Evolutionary conservation across 2,113 vertebrate genomes (phyloP), one percentile per base, ranked within the genome.

Genomic region (Montifringilla adamsi): DNA sequence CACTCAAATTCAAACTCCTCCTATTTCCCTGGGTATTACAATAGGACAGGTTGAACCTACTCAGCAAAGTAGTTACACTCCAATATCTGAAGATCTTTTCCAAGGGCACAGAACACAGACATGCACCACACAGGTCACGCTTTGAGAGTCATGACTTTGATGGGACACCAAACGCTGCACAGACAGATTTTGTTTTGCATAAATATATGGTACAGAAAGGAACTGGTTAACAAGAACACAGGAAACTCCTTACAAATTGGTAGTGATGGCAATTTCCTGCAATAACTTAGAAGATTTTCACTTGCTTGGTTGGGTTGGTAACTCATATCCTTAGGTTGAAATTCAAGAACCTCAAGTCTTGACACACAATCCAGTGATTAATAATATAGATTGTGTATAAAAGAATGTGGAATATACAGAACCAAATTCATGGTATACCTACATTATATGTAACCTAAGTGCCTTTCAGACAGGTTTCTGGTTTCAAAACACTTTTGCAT

Each of bases 241-340:
- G 93, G 95, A 94, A 96, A 87, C 79, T 60, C 86, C 82, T 84
- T 93, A 90, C 94, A 96, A 90, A 96, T 91, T 95, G 94, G 84
- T 84, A 96, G 74, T 72, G 78, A 84, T 91, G 96, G 92, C 78
- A 94, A 94, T 96, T 96, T 96, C 95, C 95, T 96, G 94, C 90
- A 94, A 83, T 94, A 96, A 95, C 58, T 86, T 88, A 84, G 86
- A 94, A 96, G 91, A 96, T 94, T 96, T 94, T 94, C 91, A 88
- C 95, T 93, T 96, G 92, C 84, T 91, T 91, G 79, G 78, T 84
- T 95, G 64, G 58, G 72, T 84, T 93, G 92, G 67, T 90, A 94
- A 89, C 87, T 95, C 87, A 91, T 62, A 93, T 91, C 84, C 97
- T 93, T 78, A 44, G 56, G 74, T 49, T 84, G 93, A 96, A 97